Evolutionary conservation across 2,113 vertebrate genomes (phyloP), one percentile per base, ranked within the genome.

Genomic region (Muntiacus muntjak): DNA sequence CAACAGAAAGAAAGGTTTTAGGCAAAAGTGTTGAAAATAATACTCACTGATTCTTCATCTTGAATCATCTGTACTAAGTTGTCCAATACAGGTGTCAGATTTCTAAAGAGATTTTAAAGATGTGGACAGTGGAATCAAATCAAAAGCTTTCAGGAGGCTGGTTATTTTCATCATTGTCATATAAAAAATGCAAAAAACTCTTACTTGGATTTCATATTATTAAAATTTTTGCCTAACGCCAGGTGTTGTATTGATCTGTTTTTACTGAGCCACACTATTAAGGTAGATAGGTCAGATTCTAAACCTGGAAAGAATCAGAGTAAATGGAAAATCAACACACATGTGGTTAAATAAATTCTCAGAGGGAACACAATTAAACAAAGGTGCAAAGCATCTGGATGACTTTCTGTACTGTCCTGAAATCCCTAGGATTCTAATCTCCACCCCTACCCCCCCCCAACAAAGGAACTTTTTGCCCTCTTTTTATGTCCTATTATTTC

Each of bases 161-260:
- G 52, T 74, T 95, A 82, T 91, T 98, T 78, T 55, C 94, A 97
- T 97, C 98, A 93, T 94, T 86, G 21, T 91, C 95, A 97, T 90
- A 97, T 89, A 93, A 98, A 98, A 98, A 95, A 97, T 98, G 62
- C 54, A 94, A 97, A 97, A 96, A 98, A 97, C 89, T 96, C 99
- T 99, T 99, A 99, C 99, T 99, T 99, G 98, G 99, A 99, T 98
- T 99, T 99, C 99, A 99, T 99, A 99, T 99, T 99, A 99, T 99
- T 99, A 99, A 99, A 99, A 97, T 99, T 99, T 99, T 99, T 99
- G 97, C 99, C 99, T 98, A 99, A 98, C 0, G 99, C 99, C 97
- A 99, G 99, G 97, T 99, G 99, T 94, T 99, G 99, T 98, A 99
- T 99, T 21, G 99, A 99, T 96, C 99, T 99, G 98, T 99, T 99